Evolutionary conservation across 2,113 vertebrate species (phyloP).

Genomic region (Hyperopisus bebe): DNA sequence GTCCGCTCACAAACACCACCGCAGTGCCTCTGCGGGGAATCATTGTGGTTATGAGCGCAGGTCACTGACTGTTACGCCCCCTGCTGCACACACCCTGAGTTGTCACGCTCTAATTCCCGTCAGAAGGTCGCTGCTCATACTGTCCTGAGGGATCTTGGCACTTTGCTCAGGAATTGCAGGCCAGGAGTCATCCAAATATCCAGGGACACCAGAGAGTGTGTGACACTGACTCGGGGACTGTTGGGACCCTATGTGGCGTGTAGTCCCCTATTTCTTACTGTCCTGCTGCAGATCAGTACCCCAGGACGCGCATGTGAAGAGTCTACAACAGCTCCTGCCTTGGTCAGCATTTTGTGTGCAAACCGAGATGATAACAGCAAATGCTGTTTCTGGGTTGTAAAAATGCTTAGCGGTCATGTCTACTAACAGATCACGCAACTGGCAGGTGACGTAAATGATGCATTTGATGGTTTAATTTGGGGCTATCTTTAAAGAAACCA

Average conservation of each 20-base stretch:
- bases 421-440: neutral
- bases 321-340: neutral
- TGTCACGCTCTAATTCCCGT: neutral
- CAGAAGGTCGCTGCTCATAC: neutral
- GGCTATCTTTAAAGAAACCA: neutral
- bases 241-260: neutral
- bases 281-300: neutral
- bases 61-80: neutral
- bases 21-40: neutral
- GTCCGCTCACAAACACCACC: neutral
- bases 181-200: neutral
- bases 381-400: neutral
- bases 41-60: neutral
- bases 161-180: neutral
- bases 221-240: neutral
- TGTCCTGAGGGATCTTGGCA: neutral
- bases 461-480: neutral
- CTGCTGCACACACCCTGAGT: neutral
- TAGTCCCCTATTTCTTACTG: neutral
- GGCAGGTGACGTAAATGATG: neutral
- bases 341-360: neutral
- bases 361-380: neutral
- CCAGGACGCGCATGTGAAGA: neutral
- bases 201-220: neutral
- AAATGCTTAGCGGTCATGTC: neutral